Evolutionary conservation across 2,888 invertebrate species (phyloP).

Genomic region (Gymnoscelis rufifasciata): DNA sequence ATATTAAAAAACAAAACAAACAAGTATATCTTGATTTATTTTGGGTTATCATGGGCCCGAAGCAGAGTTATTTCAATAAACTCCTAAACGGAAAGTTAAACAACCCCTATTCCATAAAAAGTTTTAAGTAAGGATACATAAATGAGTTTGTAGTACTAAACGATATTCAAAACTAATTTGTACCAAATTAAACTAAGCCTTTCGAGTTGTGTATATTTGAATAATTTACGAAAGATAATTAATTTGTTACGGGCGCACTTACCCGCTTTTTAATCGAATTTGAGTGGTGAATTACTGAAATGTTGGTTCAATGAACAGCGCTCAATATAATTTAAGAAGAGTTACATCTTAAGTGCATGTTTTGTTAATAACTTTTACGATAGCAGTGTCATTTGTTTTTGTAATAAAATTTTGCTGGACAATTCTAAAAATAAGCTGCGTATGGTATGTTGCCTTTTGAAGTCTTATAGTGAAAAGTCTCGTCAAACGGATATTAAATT

Average conservation of each 20-base stretch:
- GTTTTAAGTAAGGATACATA: constrained; percentile 4
- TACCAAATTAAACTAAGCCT: constrained; percentile 38
- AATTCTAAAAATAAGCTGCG: too few relatives aligned
- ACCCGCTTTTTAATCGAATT: constrained; percentile 22
- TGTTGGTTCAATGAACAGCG: constrained; percentile 9
- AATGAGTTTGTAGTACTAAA: constrained; percentile 16
- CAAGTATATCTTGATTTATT: too few relatives aligned
- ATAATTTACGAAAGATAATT: constrained; percentile 39
- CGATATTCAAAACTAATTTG: constrained; percentile 31
- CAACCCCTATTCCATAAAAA: constrained; percentile 3
- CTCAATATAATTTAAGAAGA: not conserved
- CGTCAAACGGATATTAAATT: too few relatives aligned
- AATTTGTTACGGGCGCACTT: constrained; percentile 27
- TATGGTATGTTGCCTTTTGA: too few relatives aligned
- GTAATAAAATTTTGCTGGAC: too few relatives aligned
- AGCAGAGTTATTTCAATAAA: not conserved
- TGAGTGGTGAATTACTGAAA: constrained; percentile 7
- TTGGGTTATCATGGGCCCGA: too few relatives aligned
- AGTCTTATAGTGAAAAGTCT: too few relatives aligned
- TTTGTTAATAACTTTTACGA: too few relatives aligned
- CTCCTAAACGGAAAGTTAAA: not conserved
- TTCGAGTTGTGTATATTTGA: constrained; percentile 39
- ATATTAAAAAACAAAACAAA: too few relatives aligned
- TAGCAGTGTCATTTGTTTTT: too few relatives aligned
- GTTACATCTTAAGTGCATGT: too few relatives aligned